These are phyloP conservation scores for Agriopis leucophaearia DNA, from an alignment of 2,888 invertebrate genomes.

Conservation along the genomic window DNA sequence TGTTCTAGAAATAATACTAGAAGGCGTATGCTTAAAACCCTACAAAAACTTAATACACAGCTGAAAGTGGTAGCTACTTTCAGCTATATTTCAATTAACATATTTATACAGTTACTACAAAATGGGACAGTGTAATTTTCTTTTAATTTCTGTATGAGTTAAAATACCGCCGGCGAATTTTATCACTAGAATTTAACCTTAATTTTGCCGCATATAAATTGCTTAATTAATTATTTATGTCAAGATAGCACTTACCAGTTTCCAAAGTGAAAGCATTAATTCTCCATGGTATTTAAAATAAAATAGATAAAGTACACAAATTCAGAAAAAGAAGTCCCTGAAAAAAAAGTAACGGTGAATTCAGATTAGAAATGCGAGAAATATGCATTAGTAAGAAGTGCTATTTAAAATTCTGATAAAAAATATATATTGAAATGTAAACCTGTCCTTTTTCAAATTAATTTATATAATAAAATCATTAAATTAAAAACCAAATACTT, in stretches of 20 bases:
- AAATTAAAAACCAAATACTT: background rate
- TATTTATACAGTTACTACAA: background rate
- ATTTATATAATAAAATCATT: background rate
- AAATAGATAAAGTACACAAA: slow-evolving; percentile 7
- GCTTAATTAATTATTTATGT: slow-evolving; percentile 36
- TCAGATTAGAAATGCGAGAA: slow-evolving; percentile 41
- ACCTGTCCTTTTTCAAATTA: too few species aligned
- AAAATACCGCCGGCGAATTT: slow-evolving; percentile 18
- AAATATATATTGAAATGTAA: too few species aligned
- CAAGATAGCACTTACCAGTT: slow-evolving; percentile 55
- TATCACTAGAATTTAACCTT: slow-evolving; percentile 40
- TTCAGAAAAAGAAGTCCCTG: slow-evolving; percentile 11
- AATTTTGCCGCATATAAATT: slow-evolving; percentile 43
- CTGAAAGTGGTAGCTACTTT: too few species aligned
- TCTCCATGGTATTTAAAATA: slow-evolving; percentile 55
- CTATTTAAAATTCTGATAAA: background rate
- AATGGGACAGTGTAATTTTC: slow-evolving; percentile 37
- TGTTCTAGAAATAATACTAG: too few species aligned
- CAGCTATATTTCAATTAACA: too few species aligned
- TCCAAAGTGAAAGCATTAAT: slow-evolving; percentile 56
- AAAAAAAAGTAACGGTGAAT: slow-evolving; percentile 46
- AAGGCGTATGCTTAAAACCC: too few species aligned
- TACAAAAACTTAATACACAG: too few species aligned
- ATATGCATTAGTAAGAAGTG: background rate
- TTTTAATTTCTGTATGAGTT: slow-evolving; percentile 1